phyloP scores from a whole-genome alignment of 2,888 invertebrate species.

The Drosophila mercatorum region DNA sequence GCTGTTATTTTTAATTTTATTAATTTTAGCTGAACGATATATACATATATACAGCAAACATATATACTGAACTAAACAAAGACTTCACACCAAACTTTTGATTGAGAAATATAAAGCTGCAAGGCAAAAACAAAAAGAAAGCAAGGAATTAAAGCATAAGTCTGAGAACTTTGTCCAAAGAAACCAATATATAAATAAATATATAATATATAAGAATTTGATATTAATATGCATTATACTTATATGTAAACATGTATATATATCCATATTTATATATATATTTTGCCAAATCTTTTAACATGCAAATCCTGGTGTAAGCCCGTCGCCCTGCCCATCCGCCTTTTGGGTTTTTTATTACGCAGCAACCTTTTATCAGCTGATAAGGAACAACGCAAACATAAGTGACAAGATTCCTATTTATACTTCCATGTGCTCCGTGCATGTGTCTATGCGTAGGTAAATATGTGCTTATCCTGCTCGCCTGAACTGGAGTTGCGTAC shows the following conservation, averaged over 20 bases:
- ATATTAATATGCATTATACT: not conserved
- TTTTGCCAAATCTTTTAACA: not conserved
- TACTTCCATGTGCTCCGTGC: constrained; percentile 1
- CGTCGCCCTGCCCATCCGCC: not conserved
- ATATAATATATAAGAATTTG: too few species aligned
- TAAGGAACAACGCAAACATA: not conserved
- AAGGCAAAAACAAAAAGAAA: too few species aligned
- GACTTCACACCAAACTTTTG: too few species aligned
- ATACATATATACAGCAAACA: too few species aligned
- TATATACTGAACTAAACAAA: too few species aligned
- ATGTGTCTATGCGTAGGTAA: constrained; percentile 9
- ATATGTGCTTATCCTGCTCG: not conserved
- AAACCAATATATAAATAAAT: too few species aligned
- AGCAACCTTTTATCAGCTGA: constrained; percentile 4
- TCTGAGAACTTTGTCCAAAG: too few species aligned
- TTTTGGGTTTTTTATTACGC: constrained; percentile 1
- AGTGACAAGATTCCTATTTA: constrained; percentile 14
- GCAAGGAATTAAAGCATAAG: too few species aligned
- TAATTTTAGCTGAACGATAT: not conserved
- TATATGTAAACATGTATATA: not conserved
- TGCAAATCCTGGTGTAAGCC: constrained; percentile 1
- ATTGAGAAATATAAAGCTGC: too few species aligned
- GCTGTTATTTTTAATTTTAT: not conserved
- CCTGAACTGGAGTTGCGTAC: constrained; percentile 14
- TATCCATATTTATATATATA: not conserved